Conservation (phyloP, 2,888 invertebrate species). For the Fragum fragum region DNA sequence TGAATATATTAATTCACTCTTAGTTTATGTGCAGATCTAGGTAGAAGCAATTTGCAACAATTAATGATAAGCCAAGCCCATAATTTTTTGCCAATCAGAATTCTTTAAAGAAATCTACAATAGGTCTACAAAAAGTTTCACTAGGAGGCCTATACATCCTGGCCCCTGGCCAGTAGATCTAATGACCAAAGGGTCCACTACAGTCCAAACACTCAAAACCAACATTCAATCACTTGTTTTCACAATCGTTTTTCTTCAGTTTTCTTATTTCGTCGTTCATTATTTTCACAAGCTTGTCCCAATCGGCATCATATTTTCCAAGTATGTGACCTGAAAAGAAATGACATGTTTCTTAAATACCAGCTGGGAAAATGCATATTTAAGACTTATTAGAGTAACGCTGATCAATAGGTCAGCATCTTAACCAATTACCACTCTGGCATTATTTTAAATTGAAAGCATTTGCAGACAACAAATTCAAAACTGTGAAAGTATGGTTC, state of each 20-base stretch:
- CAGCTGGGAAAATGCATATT: background rate
- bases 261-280: slow-evolving; percentile 12
- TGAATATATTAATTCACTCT: too few species aligned
- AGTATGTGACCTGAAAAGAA: slow-evolving; percentile 12
- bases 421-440: background rate
- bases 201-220: background rate
- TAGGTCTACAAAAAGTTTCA: background rate
- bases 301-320: slow-evolving; percentile 8
- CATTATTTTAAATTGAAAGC: slow-evolving; percentile 3
- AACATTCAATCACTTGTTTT: slow-evolving; percentile 1
- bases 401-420: background rate
- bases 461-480: background rate
- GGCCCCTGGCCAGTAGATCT: too few species aligned
- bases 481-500: slow-evolving; percentile 2
- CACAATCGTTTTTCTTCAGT: background rate
- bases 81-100: too few species aligned
- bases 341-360: background rate
- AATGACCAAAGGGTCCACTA: background rate
- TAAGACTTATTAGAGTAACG: background rate
- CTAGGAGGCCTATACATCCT: too few species aligned
- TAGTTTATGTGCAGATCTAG: too few species aligned
- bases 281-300: slow-evolving; percentile 1
- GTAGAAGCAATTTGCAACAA: too few species aligned
- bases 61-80: too few species aligned
- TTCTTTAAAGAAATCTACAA: background rate